Evolutionary conservation across 2,797 vertebrate species (phyloP).

Genomic region (Microctenopoma lineatum): DNA sequence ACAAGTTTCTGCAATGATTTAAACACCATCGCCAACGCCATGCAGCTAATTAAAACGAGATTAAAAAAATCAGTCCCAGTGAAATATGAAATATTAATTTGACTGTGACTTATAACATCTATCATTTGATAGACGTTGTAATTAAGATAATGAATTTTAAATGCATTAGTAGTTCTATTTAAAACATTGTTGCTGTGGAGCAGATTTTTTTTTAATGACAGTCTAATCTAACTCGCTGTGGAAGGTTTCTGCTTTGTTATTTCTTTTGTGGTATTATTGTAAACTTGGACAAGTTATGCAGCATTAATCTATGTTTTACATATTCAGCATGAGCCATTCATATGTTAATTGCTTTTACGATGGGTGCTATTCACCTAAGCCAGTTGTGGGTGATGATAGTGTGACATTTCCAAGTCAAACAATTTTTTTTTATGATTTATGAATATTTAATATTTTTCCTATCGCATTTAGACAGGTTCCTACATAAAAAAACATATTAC

Average conservation of each 20-base stretch:
- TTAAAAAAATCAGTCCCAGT: conserved; percentile 49
- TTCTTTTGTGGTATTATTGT: conserved; percentile 27
- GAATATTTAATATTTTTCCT: not conserved
- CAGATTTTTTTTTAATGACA: conserved; percentile 33
- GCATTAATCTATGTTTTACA: not conserved
- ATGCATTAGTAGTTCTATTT: conserved; percentile 72
- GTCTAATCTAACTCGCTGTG: conserved; percentile 46
- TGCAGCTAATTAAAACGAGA: conserved; percentile 66
- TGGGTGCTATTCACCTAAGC: not conserved
- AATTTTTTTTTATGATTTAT: not conserved
- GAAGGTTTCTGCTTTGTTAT: conserved; percentile 52
- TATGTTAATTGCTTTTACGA: conserved; percentile 14
- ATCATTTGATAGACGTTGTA: conserved; percentile 69
- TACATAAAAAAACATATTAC: not conserved
- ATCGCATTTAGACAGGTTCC: not conserved
- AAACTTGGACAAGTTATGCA: conserved; percentile 23
- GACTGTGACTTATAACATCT: conserved; percentile 60
- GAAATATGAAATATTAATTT: conserved; percentile 76
- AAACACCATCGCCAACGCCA: conserved; percentile 19
- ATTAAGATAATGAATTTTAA: conserved; percentile 77
- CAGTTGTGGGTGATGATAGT: not conserved
- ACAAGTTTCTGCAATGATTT: conserved; percentile 40
- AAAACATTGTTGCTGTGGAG: conserved; percentile 51
- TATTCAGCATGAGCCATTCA: conserved; percentile 6
- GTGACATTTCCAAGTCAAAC: conserved; percentile 1